These are phyloP conservation scores for Formicarius rufipectus DNA, from an alignment of 2,113 vertebrate species.

Conservation along the genomic window DNA sequence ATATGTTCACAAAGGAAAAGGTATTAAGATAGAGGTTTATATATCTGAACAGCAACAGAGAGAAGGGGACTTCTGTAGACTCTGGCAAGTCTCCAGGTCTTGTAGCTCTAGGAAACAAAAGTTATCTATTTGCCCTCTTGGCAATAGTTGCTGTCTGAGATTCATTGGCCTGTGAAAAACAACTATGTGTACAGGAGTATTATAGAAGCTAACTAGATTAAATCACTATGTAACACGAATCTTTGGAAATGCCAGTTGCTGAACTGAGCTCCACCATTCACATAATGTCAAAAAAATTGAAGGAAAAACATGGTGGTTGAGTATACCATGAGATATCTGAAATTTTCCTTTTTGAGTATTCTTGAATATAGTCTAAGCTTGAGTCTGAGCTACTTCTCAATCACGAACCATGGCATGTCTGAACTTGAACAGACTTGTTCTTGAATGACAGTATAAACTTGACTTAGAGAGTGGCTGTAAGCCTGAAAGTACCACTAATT, in stretches of 20 bases:
- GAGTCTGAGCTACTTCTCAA: neutral
- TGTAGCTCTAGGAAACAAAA: neutral
- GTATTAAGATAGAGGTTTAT: neutral
- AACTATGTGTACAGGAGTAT: neutral
- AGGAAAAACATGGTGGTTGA: neutral
- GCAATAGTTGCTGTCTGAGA: neutral
- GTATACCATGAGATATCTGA: neutral
- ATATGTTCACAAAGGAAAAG: neutral
- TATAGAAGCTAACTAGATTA: neutral
- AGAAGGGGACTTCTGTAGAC: neutral
- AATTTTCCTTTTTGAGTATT: neutral
- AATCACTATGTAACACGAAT: neutral
- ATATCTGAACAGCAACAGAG: neutral
- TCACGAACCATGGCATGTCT: neutral
- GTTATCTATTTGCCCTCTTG: neutral
- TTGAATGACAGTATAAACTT: neutral
- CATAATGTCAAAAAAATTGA: neutral
- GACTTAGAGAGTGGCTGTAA: neutral
- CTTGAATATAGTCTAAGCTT: neutral
- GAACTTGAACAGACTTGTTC: neutral
- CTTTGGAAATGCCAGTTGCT: neutral
- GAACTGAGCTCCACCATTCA: neutral
- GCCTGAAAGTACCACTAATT: neutral
- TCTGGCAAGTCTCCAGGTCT: neutral
- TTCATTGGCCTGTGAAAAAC: neutral